phyloP scores from a whole-genome alignment of 2,113 vertebrate species.

The Chitala chitala region DNA sequence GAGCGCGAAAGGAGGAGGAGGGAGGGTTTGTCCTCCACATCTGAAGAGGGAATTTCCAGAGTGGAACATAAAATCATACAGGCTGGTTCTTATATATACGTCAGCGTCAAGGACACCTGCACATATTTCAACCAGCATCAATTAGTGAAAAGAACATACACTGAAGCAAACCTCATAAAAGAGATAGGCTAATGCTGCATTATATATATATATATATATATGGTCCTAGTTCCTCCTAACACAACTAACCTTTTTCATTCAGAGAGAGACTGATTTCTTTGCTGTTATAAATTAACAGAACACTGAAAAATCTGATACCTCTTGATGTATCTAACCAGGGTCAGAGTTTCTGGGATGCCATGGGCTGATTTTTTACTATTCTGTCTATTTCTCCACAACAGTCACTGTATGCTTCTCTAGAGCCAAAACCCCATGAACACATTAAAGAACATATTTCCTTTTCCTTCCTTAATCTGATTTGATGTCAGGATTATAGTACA shows the following conservation, averaged over 20 bases:
- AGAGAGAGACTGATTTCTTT: slow-evolving; percentile 25
- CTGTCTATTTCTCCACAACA: background rate
- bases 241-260: background rate
- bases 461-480: too few species aligned
- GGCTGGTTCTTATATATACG: slow-evolving; percentile 11
- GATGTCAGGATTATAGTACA: too few species aligned
- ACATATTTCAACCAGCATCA: slow-evolving; percentile 24
- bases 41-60: slow-evolving; percentile 43
- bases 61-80: slow-evolving; percentile 35
- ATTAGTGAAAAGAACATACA: background rate
- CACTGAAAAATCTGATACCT: slow-evolving; percentile 22
- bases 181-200: slow-evolving; percentile 29
- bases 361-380: background rate
- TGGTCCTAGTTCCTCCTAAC: background rate
- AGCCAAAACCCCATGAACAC: too few species aligned
- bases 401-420: background rate
- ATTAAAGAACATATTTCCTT: too few species aligned
- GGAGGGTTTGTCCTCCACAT: background rate
- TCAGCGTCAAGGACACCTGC: slow-evolving; percentile 34
- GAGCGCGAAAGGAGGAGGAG: slow-evolving; percentile 12
- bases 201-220: slow-evolving; percentile 18
- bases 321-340: background rate
- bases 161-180: slow-evolving; percentile 12
- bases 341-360: background rate
- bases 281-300: slow-evolving; percentile 18